Evolutionary conservation across 1,140 invertebrate genomes (phyloP).

Genomic region (Bombus confusus): DNA sequence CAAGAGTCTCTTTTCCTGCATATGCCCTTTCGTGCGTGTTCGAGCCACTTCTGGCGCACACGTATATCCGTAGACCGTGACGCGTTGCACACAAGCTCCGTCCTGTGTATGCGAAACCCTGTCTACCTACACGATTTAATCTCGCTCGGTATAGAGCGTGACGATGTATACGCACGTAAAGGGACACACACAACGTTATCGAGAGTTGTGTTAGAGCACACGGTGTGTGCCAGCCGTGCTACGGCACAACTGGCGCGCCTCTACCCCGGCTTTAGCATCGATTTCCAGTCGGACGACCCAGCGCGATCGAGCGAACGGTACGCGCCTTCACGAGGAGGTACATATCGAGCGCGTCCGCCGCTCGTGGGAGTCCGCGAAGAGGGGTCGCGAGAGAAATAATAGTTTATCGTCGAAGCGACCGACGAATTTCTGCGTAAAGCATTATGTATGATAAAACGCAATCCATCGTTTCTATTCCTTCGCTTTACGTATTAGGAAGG

Average conservation of each 20-base stretch:
- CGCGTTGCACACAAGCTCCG: slow-evolving; percentile 32
- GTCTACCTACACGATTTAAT: slow-evolving; percentile 34
- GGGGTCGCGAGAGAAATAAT: slow-evolving; percentile 41
- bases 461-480: neutral
- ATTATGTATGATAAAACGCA: neutral
- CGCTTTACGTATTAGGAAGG: neutral
- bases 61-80: slow-evolving; percentile 35
- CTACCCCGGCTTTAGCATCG: slow-evolving; percentile 76
- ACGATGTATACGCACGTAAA: neutral
- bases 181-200: neutral
- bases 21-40: slow-evolving; percentile 33
- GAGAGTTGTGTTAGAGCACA: neutral
- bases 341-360: slow-evolving; percentile 45
- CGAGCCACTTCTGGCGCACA: slow-evolving; percentile 39
- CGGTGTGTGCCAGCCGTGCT: slow-evolving; percentile 61
- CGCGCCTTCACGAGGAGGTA: slow-evolving; percentile 52
- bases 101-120: neutral
- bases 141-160: slow-evolving; percentile 24
- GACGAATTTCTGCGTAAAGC: slow-evolving; percentile 1
- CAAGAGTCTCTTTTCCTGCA: neutral
- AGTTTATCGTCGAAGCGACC: neutral
- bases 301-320: slow-evolving; percentile 73
- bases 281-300: slow-evolving; percentile 79
- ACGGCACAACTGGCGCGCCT: slow-evolving; percentile 70
- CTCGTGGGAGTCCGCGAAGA: slow-evolving; percentile 43